Percentiles rank a stretch among this genome's conserved stretches.
Conservation (phyloP, 2,797 vertebrate genomes). For the Anolis apletophallus region DNA sequence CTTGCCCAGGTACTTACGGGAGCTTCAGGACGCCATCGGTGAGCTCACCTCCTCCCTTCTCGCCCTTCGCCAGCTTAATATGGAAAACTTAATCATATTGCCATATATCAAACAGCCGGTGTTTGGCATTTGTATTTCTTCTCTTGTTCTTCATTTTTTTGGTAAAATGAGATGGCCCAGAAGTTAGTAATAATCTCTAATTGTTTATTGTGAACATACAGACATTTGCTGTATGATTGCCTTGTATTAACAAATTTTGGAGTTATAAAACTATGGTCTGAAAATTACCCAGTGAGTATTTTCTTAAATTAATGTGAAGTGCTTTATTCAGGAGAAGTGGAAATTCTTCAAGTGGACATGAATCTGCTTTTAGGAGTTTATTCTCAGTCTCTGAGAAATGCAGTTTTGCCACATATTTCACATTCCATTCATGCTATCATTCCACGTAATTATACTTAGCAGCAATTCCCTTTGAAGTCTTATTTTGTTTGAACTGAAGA, state of each 20-base stretch:
- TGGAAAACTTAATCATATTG: not conserved
- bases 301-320: constrained; percentile 19
- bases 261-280: constrained; percentile 41
- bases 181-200: constrained; percentile 59
- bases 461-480: not conserved
- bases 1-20: too few species aligned
- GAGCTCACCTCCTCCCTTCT: too few species aligned
- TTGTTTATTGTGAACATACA: constrained; percentile 53
- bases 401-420: not conserved
- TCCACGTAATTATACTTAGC: constrained; percentile 25
- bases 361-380: constrained; percentile 17
- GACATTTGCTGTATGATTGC: constrained; percentile 34
- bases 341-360: constrained; percentile 24
- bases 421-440: constrained; percentile 10
- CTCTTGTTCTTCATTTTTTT: constrained; percentile 60
- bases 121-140: not conserved
- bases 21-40: too few species aligned
- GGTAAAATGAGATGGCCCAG: constrained; percentile 36
- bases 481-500: constrained; percentile 1
- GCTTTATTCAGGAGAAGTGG: constrained; percentile 24
- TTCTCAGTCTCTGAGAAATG: constrained; percentile 18
- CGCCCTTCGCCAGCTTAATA: too few species aligned
- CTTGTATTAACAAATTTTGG: constrained; percentile 53
- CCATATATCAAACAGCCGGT: not conserved
- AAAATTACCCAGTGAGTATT: constrained; percentile 36